Evolutionary conservation across 1,140 invertebrate genomes (phyloP).

Genomic region (Adoxophyes honmai): DNA sequence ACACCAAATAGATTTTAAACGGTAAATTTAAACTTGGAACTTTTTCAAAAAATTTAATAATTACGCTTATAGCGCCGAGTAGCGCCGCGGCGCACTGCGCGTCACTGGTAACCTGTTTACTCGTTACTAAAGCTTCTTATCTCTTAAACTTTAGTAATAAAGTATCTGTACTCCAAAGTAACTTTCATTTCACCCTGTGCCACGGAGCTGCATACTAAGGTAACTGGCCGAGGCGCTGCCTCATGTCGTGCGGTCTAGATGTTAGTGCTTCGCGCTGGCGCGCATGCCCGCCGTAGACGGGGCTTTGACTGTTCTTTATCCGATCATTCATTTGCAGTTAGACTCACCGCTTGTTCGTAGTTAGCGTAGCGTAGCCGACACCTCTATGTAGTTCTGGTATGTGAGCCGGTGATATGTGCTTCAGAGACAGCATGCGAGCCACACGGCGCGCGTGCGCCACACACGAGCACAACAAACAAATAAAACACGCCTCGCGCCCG

Average conservation of each 20-base stretch:
- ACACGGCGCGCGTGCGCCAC: slow-evolving; percentile 36
- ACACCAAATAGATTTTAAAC: slow-evolving; percentile 47
- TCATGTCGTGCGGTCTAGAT: background rate
- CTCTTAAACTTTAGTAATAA: slow-evolving; percentile 72
- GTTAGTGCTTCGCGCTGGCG: no score
- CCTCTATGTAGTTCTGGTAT: slow-evolving; percentile 62
- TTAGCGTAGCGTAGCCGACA: background rate
- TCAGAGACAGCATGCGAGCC: slow-evolving; percentile 53
- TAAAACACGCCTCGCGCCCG: slow-evolving; percentile 24
- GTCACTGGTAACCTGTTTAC: slow-evolving; percentile 43
- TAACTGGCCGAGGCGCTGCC: slow-evolving; percentile 41
- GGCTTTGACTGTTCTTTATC: slow-evolving; percentile 6
- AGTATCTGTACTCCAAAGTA: slow-evolving; percentile 75
- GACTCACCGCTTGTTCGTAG: slow-evolving; percentile 6
- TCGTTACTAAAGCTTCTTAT: slow-evolving; percentile 60
- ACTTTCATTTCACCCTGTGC: slow-evolving; percentile 71
- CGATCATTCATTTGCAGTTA: slow-evolving; percentile 1
- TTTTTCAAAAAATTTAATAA: slow-evolving; percentile 45
- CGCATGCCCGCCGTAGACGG: background rate
- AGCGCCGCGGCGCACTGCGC: slow-evolving; percentile 37
- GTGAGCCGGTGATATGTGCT: slow-evolving; percentile 67
- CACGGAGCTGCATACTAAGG: slow-evolving; percentile 66
- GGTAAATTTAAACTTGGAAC: slow-evolving; percentile 28
- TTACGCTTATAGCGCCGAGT: slow-evolving; percentile 56
- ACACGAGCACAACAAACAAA: slow-evolving; percentile 37